A percentile compares a stretch with the other conserved stretches of the same genome.
phyloP scores from a whole-genome alignment of 2,888 invertebrate species.

The Azorinus chamasolen region DNA sequence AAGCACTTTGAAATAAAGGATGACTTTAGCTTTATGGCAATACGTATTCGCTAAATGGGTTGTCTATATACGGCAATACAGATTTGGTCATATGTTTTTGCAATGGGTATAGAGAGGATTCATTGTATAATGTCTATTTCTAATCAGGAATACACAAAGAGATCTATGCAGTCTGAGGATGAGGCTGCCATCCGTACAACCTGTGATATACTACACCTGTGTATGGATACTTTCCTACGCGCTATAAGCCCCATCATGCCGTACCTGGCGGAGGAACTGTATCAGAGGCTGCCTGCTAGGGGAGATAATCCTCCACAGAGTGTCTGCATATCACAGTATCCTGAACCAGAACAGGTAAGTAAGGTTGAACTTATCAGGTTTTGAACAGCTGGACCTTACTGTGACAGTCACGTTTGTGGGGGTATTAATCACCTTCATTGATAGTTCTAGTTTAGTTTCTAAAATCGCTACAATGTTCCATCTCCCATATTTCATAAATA shows the following conservation, averaged over 20 bases:
- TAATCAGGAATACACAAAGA: conserved; percentile 77
- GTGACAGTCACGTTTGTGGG: too few species aligned
- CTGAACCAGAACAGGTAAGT: conserved; percentile 85
- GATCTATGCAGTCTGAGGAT: conserved; percentile 75
- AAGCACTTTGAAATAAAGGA: too few species aligned
- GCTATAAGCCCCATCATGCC: conserved; percentile 99
- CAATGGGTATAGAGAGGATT: background rate
- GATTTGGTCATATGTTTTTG: too few species aligned
- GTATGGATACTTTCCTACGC: conserved; percentile 93
- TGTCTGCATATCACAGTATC: conserved; percentile 95
- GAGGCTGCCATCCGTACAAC: conserved; percentile 45
- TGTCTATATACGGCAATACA: too few species aligned
- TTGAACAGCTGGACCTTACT: too few species aligned
- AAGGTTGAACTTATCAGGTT: too few species aligned
- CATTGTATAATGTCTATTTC: background rate
- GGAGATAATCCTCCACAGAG: conserved; percentile 87
- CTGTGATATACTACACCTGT: conserved; percentile 90
- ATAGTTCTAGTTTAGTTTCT: too few species aligned
- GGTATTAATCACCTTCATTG: too few species aligned
- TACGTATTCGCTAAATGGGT: too few species aligned
- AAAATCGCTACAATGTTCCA: too few species aligned
- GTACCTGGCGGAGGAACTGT: conserved; percentile 97
- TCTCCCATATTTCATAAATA: too few species aligned
- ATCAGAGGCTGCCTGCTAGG: conserved; percentile 93
- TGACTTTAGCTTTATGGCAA: too few species aligned